These are phyloP conservation scores for Pterostichus niger DNA, from an alignment of 2,888 invertebrate genomes.

Conservation along the genomic window DNA sequence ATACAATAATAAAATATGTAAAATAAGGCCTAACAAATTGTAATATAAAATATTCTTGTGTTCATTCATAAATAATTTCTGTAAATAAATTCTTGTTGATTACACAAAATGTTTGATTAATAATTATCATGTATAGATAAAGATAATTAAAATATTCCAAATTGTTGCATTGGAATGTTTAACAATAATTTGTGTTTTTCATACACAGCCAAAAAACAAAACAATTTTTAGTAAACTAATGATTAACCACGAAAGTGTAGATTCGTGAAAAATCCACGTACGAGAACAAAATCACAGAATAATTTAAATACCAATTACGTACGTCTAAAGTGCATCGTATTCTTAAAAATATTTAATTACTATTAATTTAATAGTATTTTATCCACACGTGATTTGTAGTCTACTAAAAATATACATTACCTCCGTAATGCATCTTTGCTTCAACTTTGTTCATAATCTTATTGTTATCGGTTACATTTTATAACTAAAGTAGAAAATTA, in stretches of 20 bases:
- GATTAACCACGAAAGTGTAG: neutral
- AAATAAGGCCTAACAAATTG: conserved; percentile 45
- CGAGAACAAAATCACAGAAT: conserved; percentile 58
- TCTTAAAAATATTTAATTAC: conserved; percentile 61
- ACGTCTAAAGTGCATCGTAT: conserved; percentile 48
- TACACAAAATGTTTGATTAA: conserved; percentile 33
- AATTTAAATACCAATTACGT: conserved; percentile 60
- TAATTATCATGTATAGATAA: conserved; percentile 42
- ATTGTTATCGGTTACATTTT: conserved; percentile 63
- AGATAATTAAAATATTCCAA: conserved; percentile 42
- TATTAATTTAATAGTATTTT: conserved; percentile 61
- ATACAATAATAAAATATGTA: conserved; percentile 48
- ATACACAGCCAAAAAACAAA: conserved; percentile 52
- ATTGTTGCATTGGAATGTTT: conserved; percentile 41
- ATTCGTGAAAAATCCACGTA: neutral
- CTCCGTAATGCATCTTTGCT: conserved; percentile 44
- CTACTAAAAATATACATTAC: conserved; percentile 61
- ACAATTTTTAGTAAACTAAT: neutral
- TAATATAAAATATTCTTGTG: conserved; percentile 25
- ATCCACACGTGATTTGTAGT: conserved; percentile 41
- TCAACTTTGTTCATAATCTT: conserved; percentile 57
- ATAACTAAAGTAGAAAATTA: conserved; percentile 51
- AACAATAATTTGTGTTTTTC: conserved; percentile 53
- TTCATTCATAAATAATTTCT: conserved; percentile 2
- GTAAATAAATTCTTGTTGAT: conserved; percentile 44